Base-by-base conservation (phyloP, 2,797 vertebrate species). In the Rhinoraja longicauda region DNA sequence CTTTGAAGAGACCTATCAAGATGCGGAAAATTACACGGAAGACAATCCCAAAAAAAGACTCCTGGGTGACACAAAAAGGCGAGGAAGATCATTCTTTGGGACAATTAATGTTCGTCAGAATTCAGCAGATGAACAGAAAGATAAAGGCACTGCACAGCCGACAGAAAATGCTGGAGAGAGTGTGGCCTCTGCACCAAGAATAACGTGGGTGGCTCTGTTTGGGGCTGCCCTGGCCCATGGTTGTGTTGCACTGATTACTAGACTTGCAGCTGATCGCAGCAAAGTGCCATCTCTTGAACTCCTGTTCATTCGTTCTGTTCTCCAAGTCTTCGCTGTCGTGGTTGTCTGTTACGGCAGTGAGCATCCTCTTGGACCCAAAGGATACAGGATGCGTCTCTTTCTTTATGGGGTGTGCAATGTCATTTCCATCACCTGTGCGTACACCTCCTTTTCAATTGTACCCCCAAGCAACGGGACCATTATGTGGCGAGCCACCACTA, bases 381-480 rank as follows among this genome's bases (percentile, higher is more conserved):
- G 98, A 93, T 97, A 98, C 95, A 97, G 98, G 82, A 94, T 98
- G 36, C 97, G 97, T 15, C 97, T 99, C 32, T 96, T 98, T 95
- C 97, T 98, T 93, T 99, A 98, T 0, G 99, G 99, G 53, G 94
- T 98, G 1, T 97, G 97, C 95, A 99, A 99, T 45, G 98, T 99
- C 70, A 97, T 99, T 93, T 98, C 98, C 67, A 98, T 99, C 94
- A 99, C 98, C 86, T 99, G 99, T 94, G 98, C 98, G 93, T 99
- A 99, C 93, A 97, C 98, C 0, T 99, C 98, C 79, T 97, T 99
- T 93, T 97, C 97, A 88, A 98, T 99, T 73, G 97, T 98, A 92
- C 97, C 98, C n/a, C 96, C 98, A 3, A 98, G 97, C 95, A 97
- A 98, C 0, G 98, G 97, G 81, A 97, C 98, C 39, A 97, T 98